These are phyloP conservation scores for Vultur gryphus DNA, from an alignment of 2,797 vertebrate genomes.

Conservation along the genomic window DNA sequence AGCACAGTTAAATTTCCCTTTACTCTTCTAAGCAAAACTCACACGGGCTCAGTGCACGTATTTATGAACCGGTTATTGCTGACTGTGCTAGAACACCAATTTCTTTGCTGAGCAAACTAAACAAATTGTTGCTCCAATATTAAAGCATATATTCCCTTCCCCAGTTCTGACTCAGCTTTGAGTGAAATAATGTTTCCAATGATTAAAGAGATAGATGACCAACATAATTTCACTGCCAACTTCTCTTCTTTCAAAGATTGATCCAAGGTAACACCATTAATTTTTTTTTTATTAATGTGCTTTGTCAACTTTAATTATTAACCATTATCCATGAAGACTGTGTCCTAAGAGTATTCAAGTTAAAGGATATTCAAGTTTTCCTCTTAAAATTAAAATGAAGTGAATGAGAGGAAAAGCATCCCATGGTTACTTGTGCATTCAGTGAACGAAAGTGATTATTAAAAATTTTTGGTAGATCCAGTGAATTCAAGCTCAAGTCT, in stretches of 20 bases:
- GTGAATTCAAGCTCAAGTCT: neutral
- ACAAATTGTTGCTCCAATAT: neutral
- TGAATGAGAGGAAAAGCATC: neutral
- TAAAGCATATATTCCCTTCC: neutral
- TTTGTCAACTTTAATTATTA: conserved; percentile 1
- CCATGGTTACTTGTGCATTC: neutral
- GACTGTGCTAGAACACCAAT: neutral
- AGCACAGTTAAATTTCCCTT: neutral
- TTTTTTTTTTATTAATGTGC: neutral
- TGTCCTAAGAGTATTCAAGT: neutral
- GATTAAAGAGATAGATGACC: neutral
- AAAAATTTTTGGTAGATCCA: neutral
- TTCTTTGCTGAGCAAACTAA: conserved; percentile 27
- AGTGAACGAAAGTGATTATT: neutral
- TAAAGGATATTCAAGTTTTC: neutral
- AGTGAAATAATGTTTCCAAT: neutral
- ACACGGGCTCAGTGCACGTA: neutral
- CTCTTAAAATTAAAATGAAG: neutral
- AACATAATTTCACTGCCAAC: neutral
- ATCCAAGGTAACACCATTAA: conserved; percentile 2
- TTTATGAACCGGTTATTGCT: neutral
- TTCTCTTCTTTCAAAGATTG: neutral
- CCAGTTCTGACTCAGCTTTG: neutral
- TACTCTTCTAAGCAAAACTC: neutral
- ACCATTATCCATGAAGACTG: neutral